Evolutionary conservation across 2,797 vertebrate species (phyloP), one percentile per base, ranked within the genome.

Genomic region (Hyperoplus lanceolatus): DNA sequence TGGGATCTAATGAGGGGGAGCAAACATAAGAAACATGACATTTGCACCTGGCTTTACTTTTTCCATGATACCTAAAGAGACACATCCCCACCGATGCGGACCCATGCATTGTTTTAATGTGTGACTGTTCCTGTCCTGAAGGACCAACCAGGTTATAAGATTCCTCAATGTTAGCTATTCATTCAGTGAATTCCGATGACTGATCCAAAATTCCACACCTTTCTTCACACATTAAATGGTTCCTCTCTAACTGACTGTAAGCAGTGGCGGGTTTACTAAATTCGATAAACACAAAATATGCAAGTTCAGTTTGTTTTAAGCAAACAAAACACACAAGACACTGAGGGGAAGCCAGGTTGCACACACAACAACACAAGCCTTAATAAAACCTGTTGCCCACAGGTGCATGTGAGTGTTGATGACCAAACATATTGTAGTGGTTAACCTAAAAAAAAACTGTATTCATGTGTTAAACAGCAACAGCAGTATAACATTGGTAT

Each of bases 81-180:
- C 29, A 29, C 38, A 5, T 9, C 56, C 14, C 7, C 56, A 58
- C 39, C 38, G 39, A 10, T 13, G 11, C 10, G 2, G 50, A 21
- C 50, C 8, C 50, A 8, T 18, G 43, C 6, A 9, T 21, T 21
- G 9, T 9, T 53, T 53, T 10, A 53, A 10, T 53, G n/a, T n/a
- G 18, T 16, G 6, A 8, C 49, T 51, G 15, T 51, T 51, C 8
- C 21, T 75, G 16, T 70, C 21, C 48, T 73, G 42, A 12, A 67
- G 46, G 48, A 53, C 39, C 39, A 41, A 42, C 38, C 57, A 39
- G 18, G 49, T 69, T 61, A 56, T 54, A 69, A 42, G 16, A 70
- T 63, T 66, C 18, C 53, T 74, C 67, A 80, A 45, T 77, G 62
- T 49, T 57, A 64, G 46, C 16, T 57, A 51, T 60, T 29, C 29